A percentile compares a stretch with the other conserved stretches of the same genome.
These are phyloP conservation scores for Lithophane leautieri DNA, from an alignment of 2,888 invertebrate genomes.

Conservation along the genomic window DNA sequence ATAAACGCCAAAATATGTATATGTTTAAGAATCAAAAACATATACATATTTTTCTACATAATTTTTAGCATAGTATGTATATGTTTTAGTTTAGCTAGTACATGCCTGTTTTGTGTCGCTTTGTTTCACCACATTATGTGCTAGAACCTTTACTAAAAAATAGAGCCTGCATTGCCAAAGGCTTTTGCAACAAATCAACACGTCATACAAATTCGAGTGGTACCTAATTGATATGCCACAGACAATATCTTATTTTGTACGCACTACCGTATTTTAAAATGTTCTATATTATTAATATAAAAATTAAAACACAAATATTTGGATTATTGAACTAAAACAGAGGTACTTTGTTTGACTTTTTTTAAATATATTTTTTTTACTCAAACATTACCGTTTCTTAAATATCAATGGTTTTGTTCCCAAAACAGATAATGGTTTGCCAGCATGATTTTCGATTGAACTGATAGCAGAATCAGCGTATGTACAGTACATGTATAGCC, in stretches of 20 bases:
- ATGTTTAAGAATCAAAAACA: neutral
- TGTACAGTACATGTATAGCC: conserved; percentile 68
- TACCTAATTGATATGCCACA: conserved; percentile 88
- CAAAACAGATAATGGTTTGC: conserved; percentile 83
- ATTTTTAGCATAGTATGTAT: too few relatives aligned
- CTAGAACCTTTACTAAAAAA: neutral
- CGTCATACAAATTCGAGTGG: conserved; percentile 76
- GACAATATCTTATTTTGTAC: conserved; percentile 78
- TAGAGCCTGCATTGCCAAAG: neutral
- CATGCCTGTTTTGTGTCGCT: neutral
- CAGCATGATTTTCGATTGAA: conserved; percentile 70
- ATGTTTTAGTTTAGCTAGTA: neutral
- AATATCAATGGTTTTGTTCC: conserved; percentile 81
- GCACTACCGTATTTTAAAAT: conserved; percentile 73
- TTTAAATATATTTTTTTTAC: conserved; percentile 44
- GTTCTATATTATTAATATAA: conserved; percentile 64
- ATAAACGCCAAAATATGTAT: neutral
- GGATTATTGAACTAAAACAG: conserved; percentile 70
- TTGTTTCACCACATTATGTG: neutral
- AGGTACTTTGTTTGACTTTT: conserved; percentile 68
- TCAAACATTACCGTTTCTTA: conserved; percentile 56
- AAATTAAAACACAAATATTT: conserved; percentile 72
- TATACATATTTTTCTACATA: neutral
- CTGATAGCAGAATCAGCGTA: conserved; percentile 59
- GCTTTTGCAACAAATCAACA: conserved; percentile 37